Evolutionary conservation across 2,888 invertebrate genomes (phyloP).

Genomic region (Dasysyrphus tricinctus): DNA sequence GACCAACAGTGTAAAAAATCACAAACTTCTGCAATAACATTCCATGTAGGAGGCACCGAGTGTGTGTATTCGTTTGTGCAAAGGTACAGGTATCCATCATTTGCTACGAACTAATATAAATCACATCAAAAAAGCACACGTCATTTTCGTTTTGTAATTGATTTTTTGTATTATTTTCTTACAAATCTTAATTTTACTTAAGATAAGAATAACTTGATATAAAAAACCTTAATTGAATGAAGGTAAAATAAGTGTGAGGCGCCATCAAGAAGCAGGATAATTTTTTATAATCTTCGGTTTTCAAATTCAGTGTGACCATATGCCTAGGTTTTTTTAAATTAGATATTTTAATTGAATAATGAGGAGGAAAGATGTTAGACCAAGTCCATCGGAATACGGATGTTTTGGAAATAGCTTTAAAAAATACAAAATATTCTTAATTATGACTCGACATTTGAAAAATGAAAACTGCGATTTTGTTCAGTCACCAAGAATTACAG

Average conservation of each 20-base stretch:
- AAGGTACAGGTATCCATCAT: constrained; percentile 34
- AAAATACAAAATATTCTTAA: too few relatives aligned
- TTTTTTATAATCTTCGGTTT: background rate
- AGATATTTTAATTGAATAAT: too few relatives aligned
- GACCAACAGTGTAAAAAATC: constrained; percentile 26
- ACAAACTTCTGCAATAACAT: constrained; percentile 50
- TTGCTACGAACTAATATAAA: constrained; percentile 19
- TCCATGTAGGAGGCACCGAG: constrained; percentile 38
- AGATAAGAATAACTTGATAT: background rate
- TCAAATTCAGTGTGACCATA: background rate
- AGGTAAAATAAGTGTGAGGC: background rate
- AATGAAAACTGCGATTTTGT: too few relatives aligned
- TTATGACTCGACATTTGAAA: too few relatives aligned
- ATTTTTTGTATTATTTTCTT: background rate
- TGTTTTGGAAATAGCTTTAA: too few relatives aligned
- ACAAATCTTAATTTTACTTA: background rate
- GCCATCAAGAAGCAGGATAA: background rate
- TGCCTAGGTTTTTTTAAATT: too few relatives aligned
- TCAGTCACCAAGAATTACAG: too few relatives aligned
- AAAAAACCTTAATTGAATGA: background rate
- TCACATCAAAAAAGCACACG: constrained; percentile 43
- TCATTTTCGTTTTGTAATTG: background rate
- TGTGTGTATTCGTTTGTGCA: constrained; percentile 40
- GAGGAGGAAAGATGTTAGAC: too few relatives aligned
- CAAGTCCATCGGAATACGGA: too few relatives aligned